Base-by-base conservation (phyloP, 1,140 invertebrate genomes). In the Drosophila ohnishii region DNA sequence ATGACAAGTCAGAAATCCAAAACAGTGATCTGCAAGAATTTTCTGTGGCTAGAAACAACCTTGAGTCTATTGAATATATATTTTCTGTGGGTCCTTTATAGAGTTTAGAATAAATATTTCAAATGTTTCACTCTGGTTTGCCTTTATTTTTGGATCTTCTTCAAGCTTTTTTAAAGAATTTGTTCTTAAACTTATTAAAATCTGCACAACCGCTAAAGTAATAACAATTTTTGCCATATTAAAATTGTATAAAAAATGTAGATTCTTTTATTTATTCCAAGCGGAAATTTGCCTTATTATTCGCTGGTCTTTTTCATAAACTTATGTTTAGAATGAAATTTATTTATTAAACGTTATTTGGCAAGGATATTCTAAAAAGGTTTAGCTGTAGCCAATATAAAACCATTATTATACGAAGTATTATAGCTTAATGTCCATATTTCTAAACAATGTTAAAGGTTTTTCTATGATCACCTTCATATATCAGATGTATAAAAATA, bases 1-100 rank as follows among this genome's bases (percentile, higher is more conserved):
- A 76, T 76, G 73, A 76, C 73, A 76, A 66, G 72, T 42, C 47
- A 75, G 6, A 75, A 75, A 75, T 44, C n/a, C 13, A n/a, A 44
- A 59, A 60, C 35, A 60, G 62, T 67, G 73, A 75, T 75, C 35
- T 25, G 61, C 73, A 75, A 75, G 22, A 75, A 66, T 47, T 47
- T 45, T 35, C 47, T 28, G 4, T 45, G 13, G 34, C 14, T 35
- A 30, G 14, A 39, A 70, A 40, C 44, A 66, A 37, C 47, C 61
- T 69, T 69, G 61, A 37, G n/a, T 66, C 32, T 5, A 66, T 44
- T 44, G 61, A 65, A 32, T 53, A 30, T 9, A 53, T 10, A 13
- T 25, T 37, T 37, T 48, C 16, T 22, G 11, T 5, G 3, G 13
- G 11, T 22, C 32, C 44, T 48, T 19, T 14, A 14, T 4, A 6